A percentile compares a stretch with the other conserved stretches of the same genome.
These are phyloP conservation scores for Myotis lucifugus DNA, from an alignment of 2,113 vertebrate species.

Conservation along the genomic window DNA sequence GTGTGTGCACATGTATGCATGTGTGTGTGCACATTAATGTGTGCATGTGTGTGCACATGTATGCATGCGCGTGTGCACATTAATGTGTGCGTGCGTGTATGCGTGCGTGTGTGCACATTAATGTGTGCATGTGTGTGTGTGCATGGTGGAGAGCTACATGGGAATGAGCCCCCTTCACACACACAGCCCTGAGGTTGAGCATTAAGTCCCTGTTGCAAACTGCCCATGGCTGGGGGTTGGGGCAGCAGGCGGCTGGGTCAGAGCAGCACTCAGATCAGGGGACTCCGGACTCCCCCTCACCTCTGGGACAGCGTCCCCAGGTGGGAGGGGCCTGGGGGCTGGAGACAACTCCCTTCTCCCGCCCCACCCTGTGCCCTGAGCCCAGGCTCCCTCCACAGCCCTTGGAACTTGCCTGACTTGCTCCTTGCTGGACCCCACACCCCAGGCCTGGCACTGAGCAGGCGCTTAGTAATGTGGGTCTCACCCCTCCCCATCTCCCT, in stretches of 20 bases:
- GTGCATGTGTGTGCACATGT: background rate
- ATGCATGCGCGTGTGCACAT: background rate
- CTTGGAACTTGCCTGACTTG: background rate
- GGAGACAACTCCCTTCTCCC: background rate
- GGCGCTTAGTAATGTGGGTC: background rate
- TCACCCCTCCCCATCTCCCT: background rate
- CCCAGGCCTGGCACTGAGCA: background rate
- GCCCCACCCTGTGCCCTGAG: background rate
- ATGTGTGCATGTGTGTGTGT: too few relatives aligned
- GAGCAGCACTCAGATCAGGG: background rate
- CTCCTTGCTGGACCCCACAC: background rate
- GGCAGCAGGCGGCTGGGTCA: background rate
- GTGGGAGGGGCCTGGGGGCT: too few relatives aligned
- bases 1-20: too few relatives aligned
- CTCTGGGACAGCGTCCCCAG: background rate
- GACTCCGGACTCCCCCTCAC: background rate
- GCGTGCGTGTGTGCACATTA: too few relatives aligned
- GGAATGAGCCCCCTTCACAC: background rate
- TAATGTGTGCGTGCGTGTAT: too few relatives aligned
- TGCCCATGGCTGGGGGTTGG: background rate
- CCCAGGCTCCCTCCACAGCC: background rate
- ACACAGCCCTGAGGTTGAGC: background rate
- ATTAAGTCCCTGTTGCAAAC: background rate
- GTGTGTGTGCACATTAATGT: rapidly evolving
- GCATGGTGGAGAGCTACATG: background rate